Conservation (phyloP, 2,888 invertebrate species). For the Pterobdella sp. region DNA sequence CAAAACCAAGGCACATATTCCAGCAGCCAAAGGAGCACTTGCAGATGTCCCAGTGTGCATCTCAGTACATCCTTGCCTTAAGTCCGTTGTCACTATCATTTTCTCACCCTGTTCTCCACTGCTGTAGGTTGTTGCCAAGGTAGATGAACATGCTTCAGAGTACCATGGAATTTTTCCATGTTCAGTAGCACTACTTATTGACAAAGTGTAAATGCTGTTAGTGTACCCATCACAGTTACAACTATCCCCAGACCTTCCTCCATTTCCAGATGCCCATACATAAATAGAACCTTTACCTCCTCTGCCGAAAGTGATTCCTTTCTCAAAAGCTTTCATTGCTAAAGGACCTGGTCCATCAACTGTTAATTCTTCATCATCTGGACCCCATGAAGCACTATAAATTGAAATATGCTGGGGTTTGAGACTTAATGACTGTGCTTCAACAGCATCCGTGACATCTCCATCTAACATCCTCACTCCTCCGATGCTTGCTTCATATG, state of each 20-base stretch:
- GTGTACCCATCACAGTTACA: slow-evolving; percentile 99
- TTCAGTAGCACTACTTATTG: slow-evolving; percentile 73
- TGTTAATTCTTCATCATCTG: slow-evolving; percentile 94
- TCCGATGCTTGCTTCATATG: slow-evolving; percentile 87
- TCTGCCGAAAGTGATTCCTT: slow-evolving; percentile 77
- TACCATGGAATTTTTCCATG: slow-evolving; percentile 71
- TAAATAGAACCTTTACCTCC: slow-evolving; percentile 91
- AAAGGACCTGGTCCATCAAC: slow-evolving; percentile 94
- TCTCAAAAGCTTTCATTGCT: slow-evolving; percentile 85
- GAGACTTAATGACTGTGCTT: slow-evolving; percentile 83
- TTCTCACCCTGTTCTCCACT: slow-evolving; percentile 74
- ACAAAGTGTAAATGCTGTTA: slow-evolving; percentile 95
- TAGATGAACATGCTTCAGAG: slow-evolving; percentile 94
- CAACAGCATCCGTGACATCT: slow-evolving; percentile 96
- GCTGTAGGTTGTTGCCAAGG: slow-evolving; percentile 93
- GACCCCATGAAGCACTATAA: slow-evolving; percentile 94
- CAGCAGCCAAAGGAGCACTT: slow-evolving; percentile 57
- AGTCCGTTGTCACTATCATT: slow-evolving; percentile 72
- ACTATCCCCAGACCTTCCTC: slow-evolving; percentile 78
- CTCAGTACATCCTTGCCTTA: slow-evolving; percentile 78
- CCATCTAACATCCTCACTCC: slow-evolving; percentile 84
- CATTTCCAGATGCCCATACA: slow-evolving; percentile 98
- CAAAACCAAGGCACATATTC: slow-evolving; percentile 55
- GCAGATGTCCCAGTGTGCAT: slow-evolving; percentile 59
- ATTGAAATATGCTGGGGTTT: slow-evolving; percentile 96